Percentiles rank a stretch among this genome's conserved stretches.
phyloP scores from a whole-genome alignment of 2,113 vertebrate species.

The Protomyctophum bolini region DNA sequence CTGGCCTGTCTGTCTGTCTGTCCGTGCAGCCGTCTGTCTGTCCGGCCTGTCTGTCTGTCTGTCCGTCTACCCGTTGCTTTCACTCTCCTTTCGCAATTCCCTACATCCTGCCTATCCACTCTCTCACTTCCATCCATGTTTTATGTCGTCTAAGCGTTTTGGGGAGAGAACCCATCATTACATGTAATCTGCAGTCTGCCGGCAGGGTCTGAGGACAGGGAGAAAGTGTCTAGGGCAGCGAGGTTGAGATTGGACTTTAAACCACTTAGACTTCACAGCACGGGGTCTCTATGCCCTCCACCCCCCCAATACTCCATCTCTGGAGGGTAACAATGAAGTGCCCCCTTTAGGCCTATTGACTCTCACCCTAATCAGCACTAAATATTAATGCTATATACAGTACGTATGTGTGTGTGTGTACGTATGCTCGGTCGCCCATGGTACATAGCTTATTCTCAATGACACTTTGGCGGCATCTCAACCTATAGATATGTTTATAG shows the following conservation, averaged over 20 bases:
- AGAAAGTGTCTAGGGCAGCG: neutral
- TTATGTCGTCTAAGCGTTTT: neutral
- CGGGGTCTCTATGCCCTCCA: neutral
- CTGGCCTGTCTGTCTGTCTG: neutral
- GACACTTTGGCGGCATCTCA: too few species aligned
- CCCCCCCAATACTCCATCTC: too few species aligned
- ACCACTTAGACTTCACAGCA: constrained; percentile 18
- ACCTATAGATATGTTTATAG: too few species aligned
- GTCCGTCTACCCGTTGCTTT: neutral
- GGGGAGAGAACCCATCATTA: constrained; percentile 24
- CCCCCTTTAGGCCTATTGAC: too few species aligned
- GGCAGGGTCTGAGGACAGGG: neutral
- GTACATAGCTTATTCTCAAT: too few species aligned
- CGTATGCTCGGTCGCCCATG: too few species aligned
- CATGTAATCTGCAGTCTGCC: constrained; percentile 24
- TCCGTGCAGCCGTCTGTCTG: neutral
- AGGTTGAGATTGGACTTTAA: constrained; percentile 26
- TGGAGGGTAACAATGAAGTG: too few species aligned
- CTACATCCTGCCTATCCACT: too few species aligned
- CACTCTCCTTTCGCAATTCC: too few species aligned
- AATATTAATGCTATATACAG: too few species aligned
- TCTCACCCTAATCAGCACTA: too few species aligned
- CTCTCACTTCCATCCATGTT: neutral
- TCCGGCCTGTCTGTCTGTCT: neutral
- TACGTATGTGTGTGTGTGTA: too few species aligned